These are phyloP conservation scores for Hippopotamyrus pictus DNA, from an alignment of 2,797 vertebrate species.

Conservation along the genomic window DNA sequence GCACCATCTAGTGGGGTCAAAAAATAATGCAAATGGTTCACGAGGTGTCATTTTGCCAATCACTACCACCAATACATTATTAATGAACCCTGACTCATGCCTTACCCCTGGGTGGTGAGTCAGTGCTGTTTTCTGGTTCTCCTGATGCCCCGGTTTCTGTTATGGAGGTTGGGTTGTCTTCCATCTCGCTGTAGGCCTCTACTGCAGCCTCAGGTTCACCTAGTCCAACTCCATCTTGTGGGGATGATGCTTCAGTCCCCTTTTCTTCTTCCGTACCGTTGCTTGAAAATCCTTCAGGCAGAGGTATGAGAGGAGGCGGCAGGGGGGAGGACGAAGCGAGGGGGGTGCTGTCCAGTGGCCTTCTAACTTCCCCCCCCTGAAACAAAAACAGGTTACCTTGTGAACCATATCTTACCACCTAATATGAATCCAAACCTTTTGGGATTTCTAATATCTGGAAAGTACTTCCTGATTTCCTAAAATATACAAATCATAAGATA, in stretches of 20 bases:
- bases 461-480: neutral
- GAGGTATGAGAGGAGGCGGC: constrained; percentile 76
- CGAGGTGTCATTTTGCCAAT: neutral
- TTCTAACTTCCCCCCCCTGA: constrained; percentile 72
- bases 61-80: neutral
- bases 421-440: neutral
- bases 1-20: neutral
- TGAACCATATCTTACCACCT: neutral
- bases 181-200: constrained; percentile 62
- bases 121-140: constrained; percentile 32
- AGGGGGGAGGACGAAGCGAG: constrained; percentile 48
- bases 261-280: constrained; percentile 57
- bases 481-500: neutral
- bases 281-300: constrained; percentile 53
- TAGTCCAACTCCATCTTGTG: constrained; percentile 50
- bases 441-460: neutral
- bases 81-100: neutral
- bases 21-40: neutral
- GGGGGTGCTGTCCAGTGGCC: constrained; percentile 53
- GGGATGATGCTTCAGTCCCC: constrained; percentile 57
- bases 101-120: constrained; percentile 44
- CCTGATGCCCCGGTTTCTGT: neutral
- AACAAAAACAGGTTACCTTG: neutral
- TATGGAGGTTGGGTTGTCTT: constrained; percentile 41
- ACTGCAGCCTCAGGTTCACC: constrained; percentile 59